Conservation (phyloP, 2,113 vertebrate species). For the Gobio gobio region DNA sequence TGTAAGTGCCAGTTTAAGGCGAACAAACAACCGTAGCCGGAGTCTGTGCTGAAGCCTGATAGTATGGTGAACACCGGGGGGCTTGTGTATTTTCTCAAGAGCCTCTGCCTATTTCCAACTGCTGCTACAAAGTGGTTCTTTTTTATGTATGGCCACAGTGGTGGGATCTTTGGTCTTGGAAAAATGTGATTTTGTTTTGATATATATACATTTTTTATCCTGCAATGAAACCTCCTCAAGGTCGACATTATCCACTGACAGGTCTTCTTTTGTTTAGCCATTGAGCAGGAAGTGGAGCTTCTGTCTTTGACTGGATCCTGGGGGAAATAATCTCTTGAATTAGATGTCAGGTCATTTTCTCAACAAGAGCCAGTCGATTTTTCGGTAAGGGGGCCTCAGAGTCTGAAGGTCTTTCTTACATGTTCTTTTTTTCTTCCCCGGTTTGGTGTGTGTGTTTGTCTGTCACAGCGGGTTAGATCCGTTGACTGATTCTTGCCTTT, state of each 20-base stretch:
- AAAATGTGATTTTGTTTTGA: background rate
- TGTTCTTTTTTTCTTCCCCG: background rate
- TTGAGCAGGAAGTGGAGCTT: background rate
- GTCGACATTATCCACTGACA: background rate
- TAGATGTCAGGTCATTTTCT: slow-evolving; percentile 45
- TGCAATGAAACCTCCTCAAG: slow-evolving; percentile 27
- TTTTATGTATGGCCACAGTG: background rate
- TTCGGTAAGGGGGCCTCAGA: slow-evolving; percentile 13
- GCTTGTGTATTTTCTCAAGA: slow-evolving; percentile 43
- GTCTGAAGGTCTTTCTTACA: slow-evolving; percentile 1
- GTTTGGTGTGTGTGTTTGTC: background rate
- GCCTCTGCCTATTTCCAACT: background rate
- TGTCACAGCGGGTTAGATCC: slow-evolving; percentile 5
- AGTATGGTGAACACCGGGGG: slow-evolving; percentile 29
- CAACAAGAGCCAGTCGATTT: slow-evolving; percentile 44
- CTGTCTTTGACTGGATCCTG: slow-evolving; percentile 10
- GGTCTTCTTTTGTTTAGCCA: slow-evolving; percentile 2
- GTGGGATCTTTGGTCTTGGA: background rate
- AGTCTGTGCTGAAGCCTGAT: slow-evolving; percentile 22
- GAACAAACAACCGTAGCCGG: slow-evolving; percentile 55
- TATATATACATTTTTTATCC: too few species aligned
- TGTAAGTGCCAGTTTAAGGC: slow-evolving; percentile 58
- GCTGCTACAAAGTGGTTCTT: background rate
- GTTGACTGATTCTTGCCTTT: slow-evolving; percentile 25
- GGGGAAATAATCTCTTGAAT: slow-evolving; percentile 49